Evolutionary conservation across 2,113 vertebrate species (phyloP).

Genomic region (Lichenostomus cassidix): DNA sequence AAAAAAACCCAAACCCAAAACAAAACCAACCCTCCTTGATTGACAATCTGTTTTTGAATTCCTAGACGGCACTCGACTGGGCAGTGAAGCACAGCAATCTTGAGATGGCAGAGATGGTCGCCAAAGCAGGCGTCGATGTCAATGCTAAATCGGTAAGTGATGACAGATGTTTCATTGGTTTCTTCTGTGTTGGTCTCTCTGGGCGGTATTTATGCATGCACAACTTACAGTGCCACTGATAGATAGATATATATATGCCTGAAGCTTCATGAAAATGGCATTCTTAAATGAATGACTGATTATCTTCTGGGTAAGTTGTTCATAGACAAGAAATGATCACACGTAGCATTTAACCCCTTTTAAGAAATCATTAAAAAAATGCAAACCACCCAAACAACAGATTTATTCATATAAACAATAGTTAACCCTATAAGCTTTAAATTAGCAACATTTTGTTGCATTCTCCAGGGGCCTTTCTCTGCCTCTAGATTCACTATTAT

Average conservation of each 20-base stretch:
- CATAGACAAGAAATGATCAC: neutral
- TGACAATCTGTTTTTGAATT: constrained; percentile 65
- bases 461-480: neutral
- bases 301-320: constrained; percentile 15
- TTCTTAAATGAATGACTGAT: constrained; percentile 28
- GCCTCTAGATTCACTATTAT: neutral
- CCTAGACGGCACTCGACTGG: constrained; percentile 79
- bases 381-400: neutral
- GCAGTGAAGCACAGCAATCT: constrained; percentile 66
- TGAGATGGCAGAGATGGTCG: constrained; percentile 75
- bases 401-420: neutral
- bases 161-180: constrained; percentile 74
- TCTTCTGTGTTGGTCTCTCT: constrained; percentile 55
- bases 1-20: neutral
- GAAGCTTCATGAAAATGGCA: constrained; percentile 7
- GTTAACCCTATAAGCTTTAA: neutral
- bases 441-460: neutral
- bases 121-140: constrained; percentile 78
- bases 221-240: constrained; percentile 16
- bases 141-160: constrained; percentile 80
- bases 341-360: neutral
- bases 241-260: neutral
- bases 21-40: constrained; percentile 52
- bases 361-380: neutral
- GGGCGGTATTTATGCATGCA: constrained; percentile 70